These are phyloP conservation scores for Hippolais icterina DNA, from an alignment of 2,113 vertebrate genomes.

Conservation along the genomic window DNA sequence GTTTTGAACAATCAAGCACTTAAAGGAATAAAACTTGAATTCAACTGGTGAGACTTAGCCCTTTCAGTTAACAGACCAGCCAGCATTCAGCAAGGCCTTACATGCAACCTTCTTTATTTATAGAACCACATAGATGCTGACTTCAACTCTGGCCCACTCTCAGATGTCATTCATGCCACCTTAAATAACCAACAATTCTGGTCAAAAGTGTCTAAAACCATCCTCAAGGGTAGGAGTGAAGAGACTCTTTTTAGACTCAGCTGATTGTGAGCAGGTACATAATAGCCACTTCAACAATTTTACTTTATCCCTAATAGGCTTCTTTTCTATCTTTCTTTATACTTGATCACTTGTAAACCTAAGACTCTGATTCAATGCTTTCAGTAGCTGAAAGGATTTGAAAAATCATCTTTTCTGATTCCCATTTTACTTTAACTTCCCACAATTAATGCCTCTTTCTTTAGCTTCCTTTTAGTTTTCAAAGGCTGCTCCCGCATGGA, in stretches of 20 bases:
- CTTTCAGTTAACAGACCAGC: background rate
- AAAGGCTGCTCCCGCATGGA: background rate
- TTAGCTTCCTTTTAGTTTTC: background rate
- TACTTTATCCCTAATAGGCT: background rate
- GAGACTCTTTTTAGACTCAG: background rate
- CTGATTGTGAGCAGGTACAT: background rate
- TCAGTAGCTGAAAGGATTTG: background rate
- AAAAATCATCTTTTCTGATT: background rate
- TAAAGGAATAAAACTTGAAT: background rate
- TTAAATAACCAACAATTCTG: background rate
- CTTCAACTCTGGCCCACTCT: background rate
- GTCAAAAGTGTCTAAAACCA: background rate
- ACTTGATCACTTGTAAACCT: background rate
- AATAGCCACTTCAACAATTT: background rate
- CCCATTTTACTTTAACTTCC: conserved; percentile 2
- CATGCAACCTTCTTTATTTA: background rate
- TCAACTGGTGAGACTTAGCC: background rate
- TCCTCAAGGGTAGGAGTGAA: background rate
- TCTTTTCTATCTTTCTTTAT: background rate
- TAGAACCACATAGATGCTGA: background rate
- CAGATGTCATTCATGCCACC: background rate
- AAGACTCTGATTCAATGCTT: background rate
- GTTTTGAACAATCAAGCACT: background rate
- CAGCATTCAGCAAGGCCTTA: background rate
- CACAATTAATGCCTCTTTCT: conserved; percentile 7